Evolutionary conservation across 2,888 invertebrate genomes (phyloP).

Genomic region (Nomada fabriciana): DNA sequence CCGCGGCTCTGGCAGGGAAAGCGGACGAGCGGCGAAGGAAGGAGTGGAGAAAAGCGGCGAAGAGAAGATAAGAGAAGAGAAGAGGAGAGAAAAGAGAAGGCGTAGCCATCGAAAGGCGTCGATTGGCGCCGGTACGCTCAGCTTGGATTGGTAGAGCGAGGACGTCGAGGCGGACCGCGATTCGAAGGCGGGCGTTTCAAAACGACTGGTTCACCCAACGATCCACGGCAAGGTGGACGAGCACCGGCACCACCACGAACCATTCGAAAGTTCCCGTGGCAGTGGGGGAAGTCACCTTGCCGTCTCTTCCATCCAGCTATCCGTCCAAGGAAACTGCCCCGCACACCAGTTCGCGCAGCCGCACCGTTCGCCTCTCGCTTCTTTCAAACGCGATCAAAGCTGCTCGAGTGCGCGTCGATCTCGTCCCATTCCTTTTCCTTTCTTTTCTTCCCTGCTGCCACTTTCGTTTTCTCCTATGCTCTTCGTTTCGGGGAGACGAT

Average conservation of each 20-base stretch:
- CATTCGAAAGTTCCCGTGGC: constrained; percentile 48
- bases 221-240: constrained; percentile 47
- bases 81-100: constrained; percentile 33
- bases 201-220: constrained; percentile 42
- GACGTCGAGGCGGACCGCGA: constrained; percentile 60
- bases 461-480: background rate
- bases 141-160: constrained; percentile 49
- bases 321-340: constrained; percentile 62
- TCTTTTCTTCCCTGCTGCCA: too few species aligned
- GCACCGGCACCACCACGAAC: constrained; percentile 35
- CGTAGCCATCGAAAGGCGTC: constrained; percentile 52
- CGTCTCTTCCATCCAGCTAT: constrained; percentile 61
- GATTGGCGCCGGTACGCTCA: constrained; percentile 45
- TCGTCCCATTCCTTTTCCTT: background rate
- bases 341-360: constrained; percentile 83
- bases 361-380: constrained; percentile 80
- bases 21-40: background rate
- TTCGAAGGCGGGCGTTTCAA: constrained; percentile 64
- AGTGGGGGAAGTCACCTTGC: constrained; percentile 63
- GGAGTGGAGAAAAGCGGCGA: background rate
- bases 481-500: background rate
- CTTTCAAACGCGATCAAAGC: constrained; percentile 36
- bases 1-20: background rate
- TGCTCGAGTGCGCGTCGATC: constrained; percentile 6
- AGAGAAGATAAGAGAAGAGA: background rate